Base-by-base conservation (phyloP, 2,888 invertebrate genomes). In the Agrilus mali region DNA sequence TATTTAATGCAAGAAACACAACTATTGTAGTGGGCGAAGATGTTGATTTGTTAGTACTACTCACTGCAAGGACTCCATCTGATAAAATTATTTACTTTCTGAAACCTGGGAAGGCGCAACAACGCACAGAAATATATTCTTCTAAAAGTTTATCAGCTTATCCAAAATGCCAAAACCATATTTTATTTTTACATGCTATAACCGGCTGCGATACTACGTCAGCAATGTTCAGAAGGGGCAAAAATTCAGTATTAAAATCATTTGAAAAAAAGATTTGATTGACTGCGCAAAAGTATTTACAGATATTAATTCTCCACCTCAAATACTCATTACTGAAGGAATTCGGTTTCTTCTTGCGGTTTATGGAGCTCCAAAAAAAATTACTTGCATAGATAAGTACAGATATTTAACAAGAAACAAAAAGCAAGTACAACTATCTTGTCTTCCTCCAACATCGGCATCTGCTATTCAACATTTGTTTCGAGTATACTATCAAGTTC, bases 21-120 rank as follows among this genome's bases (percentile, higher is more conserved):
- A 17, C 45, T 50, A n/a, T n/a, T n/a, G n/a, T 60, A 46, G 50
- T 58, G 42, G 57, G 56, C 42, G 58, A 59, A 52, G 54, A 57
- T 50, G 48, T 59, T 14, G 56, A 59, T 42, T 51, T 55, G 33
- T 38, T 56, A 6, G 39, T 53, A 49, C 34, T 54, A 49, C 51
- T 51, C 53, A 49, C 51, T 51, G 52, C 51, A 36, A 36, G 44
- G 36, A 53, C 48, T 42, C 51, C 48, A 44, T 38, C 35, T 45
- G 46, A 50, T 41, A 51, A 52, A 44, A 51, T 36, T 32, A 52
- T 54, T 50, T 56, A 47, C 38, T 50, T 53, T 45, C 47, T 55
- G 31, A 56, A 56, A 51, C 54, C 52, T 33, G 52, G 50, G 40
- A 55, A 46, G 48, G 52, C 46, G 50, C 51, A 54, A 51, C 33